These are phyloP conservation scores for Perithous albicinctus DNA, from an alignment of 2,888 invertebrate genomes.

Conservation along the genomic window DNA sequence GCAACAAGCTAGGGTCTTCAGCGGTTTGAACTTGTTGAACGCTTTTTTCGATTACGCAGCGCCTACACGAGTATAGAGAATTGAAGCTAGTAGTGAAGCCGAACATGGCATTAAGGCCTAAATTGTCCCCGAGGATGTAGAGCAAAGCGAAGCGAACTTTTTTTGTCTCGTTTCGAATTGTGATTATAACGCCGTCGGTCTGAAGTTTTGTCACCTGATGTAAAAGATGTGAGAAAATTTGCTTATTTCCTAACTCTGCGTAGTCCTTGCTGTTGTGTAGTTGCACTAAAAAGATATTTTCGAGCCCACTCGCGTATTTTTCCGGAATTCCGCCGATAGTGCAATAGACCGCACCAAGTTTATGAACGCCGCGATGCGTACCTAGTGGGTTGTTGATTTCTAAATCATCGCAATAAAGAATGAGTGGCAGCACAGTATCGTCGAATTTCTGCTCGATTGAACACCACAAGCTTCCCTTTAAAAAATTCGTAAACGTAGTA, in stretches of 20 bases:
- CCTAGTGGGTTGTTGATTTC: too few species aligned
- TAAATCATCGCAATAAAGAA: too few species aligned
- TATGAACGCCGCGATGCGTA: constrained; percentile 33
- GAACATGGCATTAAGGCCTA: constrained; percentile 57
- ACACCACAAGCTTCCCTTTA: too few species aligned
- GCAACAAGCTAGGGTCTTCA: too few species aligned
- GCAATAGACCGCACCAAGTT: constrained; percentile 52
- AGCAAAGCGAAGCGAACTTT: constrained; percentile 53
- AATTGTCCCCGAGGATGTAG: constrained; percentile 57
- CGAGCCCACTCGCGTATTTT: constrained; percentile 34
- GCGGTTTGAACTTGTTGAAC: too few species aligned
- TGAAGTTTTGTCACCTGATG: constrained; percentile 44
- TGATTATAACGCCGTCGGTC: constrained; percentile 46
- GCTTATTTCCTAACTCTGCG: constrained; percentile 46
- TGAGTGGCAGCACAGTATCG: too few species aligned
- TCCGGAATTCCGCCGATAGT: constrained; percentile 37
- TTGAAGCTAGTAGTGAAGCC: constrained; percentile 59
- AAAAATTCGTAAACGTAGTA: too few species aligned
- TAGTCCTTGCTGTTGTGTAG: constrained; percentile 28
- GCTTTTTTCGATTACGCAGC: too few species aligned
- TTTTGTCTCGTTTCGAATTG: neutral
- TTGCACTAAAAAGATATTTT: constrained; percentile 48
- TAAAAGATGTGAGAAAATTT: constrained; percentile 40
- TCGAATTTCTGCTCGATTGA: too few species aligned
- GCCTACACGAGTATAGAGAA: constrained; percentile 61